Base-by-base conservation (phyloP, 2,113 vertebrate species). In the Rhinopomastus cyanomelas region DNA sequence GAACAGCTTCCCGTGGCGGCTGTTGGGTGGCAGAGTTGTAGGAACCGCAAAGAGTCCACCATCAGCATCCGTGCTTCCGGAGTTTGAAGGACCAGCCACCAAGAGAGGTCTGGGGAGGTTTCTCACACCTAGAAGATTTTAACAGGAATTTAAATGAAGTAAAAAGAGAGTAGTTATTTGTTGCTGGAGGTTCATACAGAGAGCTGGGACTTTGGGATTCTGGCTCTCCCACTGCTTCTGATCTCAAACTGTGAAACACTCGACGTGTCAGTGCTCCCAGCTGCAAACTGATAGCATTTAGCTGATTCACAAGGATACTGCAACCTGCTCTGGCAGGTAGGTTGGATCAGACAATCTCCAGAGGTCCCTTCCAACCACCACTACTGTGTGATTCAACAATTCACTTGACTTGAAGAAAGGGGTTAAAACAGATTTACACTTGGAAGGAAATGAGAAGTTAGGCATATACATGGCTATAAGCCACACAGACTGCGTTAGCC, bases 21-120 rank as follows among this genome's bases (percentile, higher is more conserved):
- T 99, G 94, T 99, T 99, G 68, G 99, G 99, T 0, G 99, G 99
- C 32, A 99, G 96, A 5, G 98, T 99, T 18, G 99, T 99, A 19
- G 99, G 99, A 20, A 99, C 97, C 1, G 99, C 99, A 72, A 99
- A 99, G 55, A 99, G 98, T 1, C 98, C 97, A 10, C 98, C 98
- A 18, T 99, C 99, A 0, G 98, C 90, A 60, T 99, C 99, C 15
- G 93, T 30, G 36, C 92, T 96, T 75, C 96, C 96, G 27, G 96
- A 95, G 13, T 95, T 95, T 29, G 98, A 90, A 66, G 97, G 92
- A 81, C 97, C 96, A 3, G 97, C 96, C 39, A 98, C 98, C 95
- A 99, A 93, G 56, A 99, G 97, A 55, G 98, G 98, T 66, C 98
- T 98, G 2, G 98, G 98, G 30, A 98, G 96, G 93, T 98, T 99